A percentile compares a stretch with the other conserved stretches of the same genome.
phyloP scores from a whole-genome alignment of 2,113 vertebrate species.

The Catharus fuscescens region DNA sequence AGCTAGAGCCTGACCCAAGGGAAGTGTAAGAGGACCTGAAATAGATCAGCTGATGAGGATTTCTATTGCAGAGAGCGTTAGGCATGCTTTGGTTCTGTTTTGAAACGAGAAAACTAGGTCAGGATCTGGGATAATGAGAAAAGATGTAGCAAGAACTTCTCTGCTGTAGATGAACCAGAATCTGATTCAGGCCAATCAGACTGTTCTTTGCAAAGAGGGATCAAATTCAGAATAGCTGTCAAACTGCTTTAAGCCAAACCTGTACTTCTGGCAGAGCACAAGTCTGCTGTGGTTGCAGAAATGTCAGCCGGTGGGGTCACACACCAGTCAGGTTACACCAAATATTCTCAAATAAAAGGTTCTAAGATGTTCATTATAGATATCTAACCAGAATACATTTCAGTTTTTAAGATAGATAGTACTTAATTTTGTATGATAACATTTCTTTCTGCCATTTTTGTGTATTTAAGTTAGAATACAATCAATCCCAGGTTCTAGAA shows the following conservation, averaged over 20 bases:
- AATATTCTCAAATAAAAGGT: not conserved
- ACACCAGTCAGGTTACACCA: not conserved
- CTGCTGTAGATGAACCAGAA: not conserved
- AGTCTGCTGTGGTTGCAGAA: not conserved
- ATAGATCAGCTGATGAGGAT: not conserved
- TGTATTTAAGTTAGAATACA: not conserved
- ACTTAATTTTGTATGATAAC: not conserved
- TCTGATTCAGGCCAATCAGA: not conserved
- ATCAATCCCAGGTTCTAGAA: not conserved
- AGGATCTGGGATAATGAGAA: not conserved
- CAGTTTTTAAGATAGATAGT: not conserved
- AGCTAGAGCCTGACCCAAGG: not conserved
- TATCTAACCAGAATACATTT: not conserved
- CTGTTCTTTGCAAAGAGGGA: not conserved
- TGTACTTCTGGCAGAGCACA: not conserved
- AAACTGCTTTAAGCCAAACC: not conserved
- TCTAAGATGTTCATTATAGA: not conserved
- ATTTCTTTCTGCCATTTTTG: not conserved
- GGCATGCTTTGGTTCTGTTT: not conserved
- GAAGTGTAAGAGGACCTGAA: not conserved
- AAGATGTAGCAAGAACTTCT: not conserved
- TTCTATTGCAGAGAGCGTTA: not conserved
- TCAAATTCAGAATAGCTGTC: not conserved
- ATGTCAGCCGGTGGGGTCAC: not conserved
- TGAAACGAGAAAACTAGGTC: not conserved